Percentiles rank a stretch among this genome's conserved stretches.
Conservation (phyloP, 1,140 invertebrate species). For the Galendromus occidentalis region DNA sequence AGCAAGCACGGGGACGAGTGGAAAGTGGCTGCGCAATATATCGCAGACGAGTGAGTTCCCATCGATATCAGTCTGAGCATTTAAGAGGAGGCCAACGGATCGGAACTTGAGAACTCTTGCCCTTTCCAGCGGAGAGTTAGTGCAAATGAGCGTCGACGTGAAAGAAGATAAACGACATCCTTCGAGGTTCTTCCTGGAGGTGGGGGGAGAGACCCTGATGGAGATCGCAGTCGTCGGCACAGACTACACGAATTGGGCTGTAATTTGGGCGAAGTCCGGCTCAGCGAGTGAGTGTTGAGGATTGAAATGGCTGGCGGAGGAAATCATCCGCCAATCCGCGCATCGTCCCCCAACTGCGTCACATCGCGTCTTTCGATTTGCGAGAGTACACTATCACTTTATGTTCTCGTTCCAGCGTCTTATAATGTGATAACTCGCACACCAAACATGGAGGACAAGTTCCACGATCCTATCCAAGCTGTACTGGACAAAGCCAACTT, state of each 20-base stretch:
- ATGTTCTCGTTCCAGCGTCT: not conserved
- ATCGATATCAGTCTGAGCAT: no score
- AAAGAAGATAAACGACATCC: slow-evolving; percentile 1
- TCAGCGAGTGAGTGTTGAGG: not conserved
- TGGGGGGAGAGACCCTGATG: not conserved
- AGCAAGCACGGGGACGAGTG: not conserved
- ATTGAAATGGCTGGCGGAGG: no score
- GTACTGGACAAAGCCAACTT: not conserved
- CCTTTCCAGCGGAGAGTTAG: not conserved
- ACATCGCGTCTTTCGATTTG: not conserved
- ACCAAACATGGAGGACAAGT: slow-evolving; percentile 5
- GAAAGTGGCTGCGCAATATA: not conserved
- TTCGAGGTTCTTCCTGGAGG: not conserved
- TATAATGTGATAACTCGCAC: not conserved
- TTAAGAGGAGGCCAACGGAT: no score
- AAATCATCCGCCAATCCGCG: no score
- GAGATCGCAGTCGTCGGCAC: slow-evolving; percentile 5
- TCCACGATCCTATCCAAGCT: slow-evolving; percentile 2
- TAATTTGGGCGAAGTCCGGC: slow-evolving; percentile 2
- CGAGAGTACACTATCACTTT: not conserved
- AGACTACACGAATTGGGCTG: slow-evolving; percentile 1
- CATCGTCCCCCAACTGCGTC: no score
- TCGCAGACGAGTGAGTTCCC: slow-evolving; percentile 1
- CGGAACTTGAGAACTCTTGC: no score
- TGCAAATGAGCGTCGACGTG: not conserved